Base-by-base conservation (phyloP, 2,797 vertebrate species). In the Austrolebias charrua region DNA sequence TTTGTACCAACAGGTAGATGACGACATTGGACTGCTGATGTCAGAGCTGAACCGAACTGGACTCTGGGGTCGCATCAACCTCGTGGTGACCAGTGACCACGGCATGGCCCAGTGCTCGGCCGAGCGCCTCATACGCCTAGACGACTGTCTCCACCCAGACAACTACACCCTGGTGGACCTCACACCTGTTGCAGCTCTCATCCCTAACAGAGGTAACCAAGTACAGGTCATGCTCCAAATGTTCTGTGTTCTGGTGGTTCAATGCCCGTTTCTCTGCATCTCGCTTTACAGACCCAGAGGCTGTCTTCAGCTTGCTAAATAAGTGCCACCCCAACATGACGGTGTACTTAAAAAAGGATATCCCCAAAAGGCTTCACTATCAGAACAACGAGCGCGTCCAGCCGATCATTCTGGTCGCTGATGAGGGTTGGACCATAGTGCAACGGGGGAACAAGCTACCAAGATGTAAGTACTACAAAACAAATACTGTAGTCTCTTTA, bases 371-470 rank as follows among this genome's bases (percentile, higher is more conserved):
- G 72, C 92, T 95, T 72, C 94, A 98, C 86, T 99, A 99, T 82
- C 91, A 78, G 60, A 90, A 93, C 78, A 96, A 94, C 44, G 66
- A 78, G 33, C 91, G 94, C 47, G 91, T 98, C 81, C 94, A 94
- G 53, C 95, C 94, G 11, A 93, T 99, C 73, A 89, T 98, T 57
- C 80, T 97, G 76, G 79, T 98, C 29, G 98, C 96, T 0, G 95
- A 98, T 0, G 97, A 98, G 86, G 98, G 97, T 59, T 99, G 98
- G 97, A 95, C 95, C 10, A 96, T 98, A 10, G 90, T 96, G 2
- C 89, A 90, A 60, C 78, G 80, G 0, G 93, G 91, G 49, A 67
- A 87, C 52, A 16, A 12, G 7, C 88, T 92, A 14, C 42, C 70
- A 1, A 91, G 85, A 72, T 52, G 96, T 98, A 91, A 24, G 2